Percentiles rank a stretch among this genome's conserved stretches.
Conservation (phyloP, 2,113 vertebrate genomes). For the Aegotheles bennettii region DNA sequence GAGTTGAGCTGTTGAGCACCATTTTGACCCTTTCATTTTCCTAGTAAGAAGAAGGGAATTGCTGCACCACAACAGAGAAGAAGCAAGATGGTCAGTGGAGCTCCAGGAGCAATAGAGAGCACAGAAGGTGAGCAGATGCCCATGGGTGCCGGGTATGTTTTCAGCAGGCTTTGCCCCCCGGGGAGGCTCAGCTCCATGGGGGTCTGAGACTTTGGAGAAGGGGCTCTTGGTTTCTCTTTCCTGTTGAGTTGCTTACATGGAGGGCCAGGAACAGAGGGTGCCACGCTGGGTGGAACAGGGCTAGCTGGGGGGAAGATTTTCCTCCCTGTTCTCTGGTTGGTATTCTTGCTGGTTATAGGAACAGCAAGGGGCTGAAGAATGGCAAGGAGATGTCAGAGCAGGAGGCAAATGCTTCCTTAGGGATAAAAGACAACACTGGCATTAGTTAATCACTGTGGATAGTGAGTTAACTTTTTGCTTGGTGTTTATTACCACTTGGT, state of each 20-base stretch:
- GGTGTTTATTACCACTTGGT: not conserved
- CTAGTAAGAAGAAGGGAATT: not conserved
- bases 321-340: not conserved
- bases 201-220: not conserved
- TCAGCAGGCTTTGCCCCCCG: not conserved
- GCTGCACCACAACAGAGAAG: not conserved
- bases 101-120: not conserved
- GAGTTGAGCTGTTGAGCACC: not conserved
- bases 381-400: not conserved
- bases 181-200: rapidly evolving
- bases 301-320: not conserved
- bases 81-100: not conserved
- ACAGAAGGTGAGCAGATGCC: not conserved
- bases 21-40: not conserved
- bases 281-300: not conserved
- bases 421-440: not conserved
- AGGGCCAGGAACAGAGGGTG: not conserved
- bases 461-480: not conserved
- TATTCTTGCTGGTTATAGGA: not conserved
- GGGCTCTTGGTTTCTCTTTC: not conserved
- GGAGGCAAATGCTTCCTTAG: not conserved
- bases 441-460: not conserved
- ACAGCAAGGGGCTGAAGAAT: not conserved
- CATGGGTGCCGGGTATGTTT: not conserved
- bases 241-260: not conserved